Evolutionary conservation across 2,888 invertebrate genomes (phyloP).

Genomic region (Blastobasis lacticolella): DNA sequence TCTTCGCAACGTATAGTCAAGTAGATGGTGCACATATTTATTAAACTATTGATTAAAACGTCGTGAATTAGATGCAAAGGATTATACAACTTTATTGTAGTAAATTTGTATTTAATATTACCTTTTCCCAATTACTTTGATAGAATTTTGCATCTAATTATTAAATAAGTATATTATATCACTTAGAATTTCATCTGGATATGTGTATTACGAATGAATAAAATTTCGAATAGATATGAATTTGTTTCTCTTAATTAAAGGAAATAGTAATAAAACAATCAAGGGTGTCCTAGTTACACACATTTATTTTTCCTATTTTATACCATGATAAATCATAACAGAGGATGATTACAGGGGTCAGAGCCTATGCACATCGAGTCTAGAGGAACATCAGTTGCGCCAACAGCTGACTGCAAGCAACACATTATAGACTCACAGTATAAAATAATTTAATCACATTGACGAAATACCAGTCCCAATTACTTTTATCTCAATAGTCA

Average conservation of each 20-base stretch:
- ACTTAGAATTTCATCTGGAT: conserved; percentile 39
- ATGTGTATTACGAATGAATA: conserved; percentile 42
- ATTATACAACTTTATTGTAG: conserved; percentile 1
- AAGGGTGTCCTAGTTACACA: conserved; percentile 65
- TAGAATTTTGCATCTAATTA: conserved; percentile 11
- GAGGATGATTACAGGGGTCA: conserved; percentile 59
- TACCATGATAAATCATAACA: conserved; percentile 69
- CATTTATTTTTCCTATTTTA: conserved; percentile 67
- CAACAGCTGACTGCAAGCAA: conserved; percentile 37
- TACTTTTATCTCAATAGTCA: conserved; percentile 30
- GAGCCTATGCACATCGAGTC: conserved; percentile 44
- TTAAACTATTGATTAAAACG: conserved; percentile 23
- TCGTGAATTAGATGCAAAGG: conserved; percentile 12
- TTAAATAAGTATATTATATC: conserved; percentile 23
- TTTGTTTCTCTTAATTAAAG: conserved; percentile 20
- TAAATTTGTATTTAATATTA: background rate
- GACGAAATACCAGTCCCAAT: conserved; percentile 44
- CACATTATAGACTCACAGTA: conserved; percentile 38
- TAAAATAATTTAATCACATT: conserved; percentile 48
- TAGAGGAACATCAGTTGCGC: conserved; percentile 66
- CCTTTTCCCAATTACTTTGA: background rate
- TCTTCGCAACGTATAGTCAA: conserved; percentile 20
- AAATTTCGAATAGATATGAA: conserved; percentile 38
- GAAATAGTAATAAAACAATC: conserved; percentile 46
- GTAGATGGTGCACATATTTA: conserved; percentile 22